These are phyloP conservation scores for Philopedon plagiatum DNA, from an alignment of 2,888 invertebrate genomes.

Conservation along the genomic window DNA sequence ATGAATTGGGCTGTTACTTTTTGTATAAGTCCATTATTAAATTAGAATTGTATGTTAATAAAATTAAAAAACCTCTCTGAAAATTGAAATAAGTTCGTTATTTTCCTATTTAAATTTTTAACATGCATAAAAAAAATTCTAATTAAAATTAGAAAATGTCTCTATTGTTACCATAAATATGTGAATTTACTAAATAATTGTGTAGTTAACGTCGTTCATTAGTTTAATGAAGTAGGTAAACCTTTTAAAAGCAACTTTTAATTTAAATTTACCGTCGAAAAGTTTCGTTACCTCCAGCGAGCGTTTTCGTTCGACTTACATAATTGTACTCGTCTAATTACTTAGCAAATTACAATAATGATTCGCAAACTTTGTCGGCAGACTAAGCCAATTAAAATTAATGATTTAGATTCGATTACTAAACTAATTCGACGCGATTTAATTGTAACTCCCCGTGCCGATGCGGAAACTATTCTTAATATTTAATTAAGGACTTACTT, in stretches of 20 bases:
- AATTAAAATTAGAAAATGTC: too few relatives aligned
- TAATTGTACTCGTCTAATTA: constrained; percentile 57
- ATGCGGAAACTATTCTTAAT: constrained; percentile 35
- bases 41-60: too few relatives aligned
- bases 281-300: constrained; percentile 33
- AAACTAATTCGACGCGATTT: constrained; percentile 58
- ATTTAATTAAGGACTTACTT: constrained; percentile 33
- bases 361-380: constrained; percentile 59
- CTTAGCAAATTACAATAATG: constrained; percentile 61
- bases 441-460: constrained; percentile 52
- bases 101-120: too few relatives aligned
- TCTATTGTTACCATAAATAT: neutral
- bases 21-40: too few relatives aligned
- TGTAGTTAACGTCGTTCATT: constrained; percentile 24
- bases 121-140: too few relatives aligned
- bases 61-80: too few relatives aligned
- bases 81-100: too few relatives aligned
- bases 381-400: constrained; percentile 63
- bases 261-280: constrained; percentile 42
- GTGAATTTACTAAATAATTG: constrained; percentile 11
- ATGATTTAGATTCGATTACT: constrained; percentile 62
- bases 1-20: too few relatives aligned
- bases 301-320: constrained; percentile 43
- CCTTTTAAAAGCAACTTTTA: constrained; percentile 44
- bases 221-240: constrained; percentile 43